Evolutionary conservation across 2,888 invertebrate genomes (phyloP), one percentile per base, ranked within the genome.

Genomic region (Drosophila ustulata): DNA sequence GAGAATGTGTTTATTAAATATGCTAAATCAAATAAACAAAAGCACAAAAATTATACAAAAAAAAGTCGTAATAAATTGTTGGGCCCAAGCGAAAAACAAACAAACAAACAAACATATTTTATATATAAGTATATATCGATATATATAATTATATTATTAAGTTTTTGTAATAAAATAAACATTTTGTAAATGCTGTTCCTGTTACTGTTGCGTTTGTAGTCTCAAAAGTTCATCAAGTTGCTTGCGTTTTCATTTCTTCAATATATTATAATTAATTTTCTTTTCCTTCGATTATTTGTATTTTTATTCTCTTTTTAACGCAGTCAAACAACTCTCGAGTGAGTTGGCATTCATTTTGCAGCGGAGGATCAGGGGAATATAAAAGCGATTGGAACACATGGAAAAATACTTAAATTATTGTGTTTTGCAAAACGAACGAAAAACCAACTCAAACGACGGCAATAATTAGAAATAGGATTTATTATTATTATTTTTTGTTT

Each of bases 191-290:
- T 86, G 85, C 85, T 82, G 82, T 86, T 86, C 85, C 85, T 86
- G 85, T 86, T 86, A 87, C 75, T 87, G 85, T 86, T 86, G 89
- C 85, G 85, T 86, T 80, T 88, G 78, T 87, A 86, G 85, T 86
- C 89, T 86, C 88, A 89, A 86, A 82, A 84, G 75, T 78, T 75
- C 51, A 80, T 85, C 66, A 50, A 68, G 59, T 75, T 82, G 67
- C 64, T 80, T 65, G 56, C 56, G 49, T 64, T 49, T 26, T 26
- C 23, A 6, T 39, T 32, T 39, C 23, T 53, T 53, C 13, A n/a
- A 53, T 50, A 53, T 50, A 47, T 55, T 43, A 47, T 59, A 45
- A 28, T 58, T 28, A 32, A 3, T 18, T 43, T 11, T 43, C 23
- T 23, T 4, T 28, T 34, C 8, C 5, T 41, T 58, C 46, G 55